Conservation (phyloP, 1,140 invertebrate species). For the Saxidomus purpurata region DNA sequence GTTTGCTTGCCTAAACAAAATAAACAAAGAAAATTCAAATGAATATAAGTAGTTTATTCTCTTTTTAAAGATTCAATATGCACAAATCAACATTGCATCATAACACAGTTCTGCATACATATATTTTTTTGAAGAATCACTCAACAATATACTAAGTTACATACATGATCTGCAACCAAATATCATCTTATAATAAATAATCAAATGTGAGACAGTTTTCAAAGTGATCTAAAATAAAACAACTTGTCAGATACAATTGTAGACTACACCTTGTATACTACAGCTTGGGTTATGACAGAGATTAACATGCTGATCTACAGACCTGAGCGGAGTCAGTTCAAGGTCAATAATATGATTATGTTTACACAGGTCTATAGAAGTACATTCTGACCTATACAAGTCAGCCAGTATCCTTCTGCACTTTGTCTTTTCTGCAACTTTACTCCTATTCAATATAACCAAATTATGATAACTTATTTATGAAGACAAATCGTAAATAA, state of each 20-base stretch:
- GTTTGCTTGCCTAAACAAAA: not conserved
- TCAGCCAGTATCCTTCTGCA: too few species aligned
- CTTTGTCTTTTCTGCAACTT: not conserved
- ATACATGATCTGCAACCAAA: not conserved
- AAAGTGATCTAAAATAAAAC: not conserved
- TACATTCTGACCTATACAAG: not conserved
- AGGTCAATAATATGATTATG: too few species aligned
- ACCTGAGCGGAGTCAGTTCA: not conserved
- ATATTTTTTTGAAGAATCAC: not conserved
- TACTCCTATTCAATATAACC: too few species aligned
- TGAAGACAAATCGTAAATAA: not conserved
- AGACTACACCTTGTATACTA: too few species aligned
- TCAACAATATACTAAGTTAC: not conserved
- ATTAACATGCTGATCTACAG: not conserved
- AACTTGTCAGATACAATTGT: not conserved
- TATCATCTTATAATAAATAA: not conserved
- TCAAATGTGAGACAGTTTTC: not conserved
- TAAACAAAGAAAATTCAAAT: not conserved
- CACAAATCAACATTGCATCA: conserved; percentile 1
- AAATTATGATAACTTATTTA: too few species aligned
- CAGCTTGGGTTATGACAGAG: too few species aligned
- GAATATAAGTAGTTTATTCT: not conserved
- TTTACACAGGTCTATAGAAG: not conserved
- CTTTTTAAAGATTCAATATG: not conserved
- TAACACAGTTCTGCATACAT: not conserved